Evolutionary conservation across 2,888 invertebrate genomes (phyloP).

Genomic region (Agrochola lota): DNA sequence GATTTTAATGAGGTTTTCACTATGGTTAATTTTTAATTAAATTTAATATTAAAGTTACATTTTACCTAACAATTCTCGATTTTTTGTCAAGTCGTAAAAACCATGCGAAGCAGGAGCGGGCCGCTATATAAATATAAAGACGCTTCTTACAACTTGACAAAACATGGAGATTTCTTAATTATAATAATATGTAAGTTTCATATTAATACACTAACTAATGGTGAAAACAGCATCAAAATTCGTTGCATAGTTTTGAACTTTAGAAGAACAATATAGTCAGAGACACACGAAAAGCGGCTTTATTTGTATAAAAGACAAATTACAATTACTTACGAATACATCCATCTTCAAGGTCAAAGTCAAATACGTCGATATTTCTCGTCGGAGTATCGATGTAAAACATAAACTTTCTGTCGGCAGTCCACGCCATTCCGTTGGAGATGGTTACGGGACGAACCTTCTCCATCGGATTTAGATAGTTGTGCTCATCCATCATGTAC

Average conservation of each 20-base stretch:
- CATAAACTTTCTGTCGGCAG: slow-evolving; percentile 92
- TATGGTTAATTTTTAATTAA: too few species aligned
- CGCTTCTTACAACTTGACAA: not conserved
- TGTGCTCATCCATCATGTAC: slow-evolving; percentile 89
- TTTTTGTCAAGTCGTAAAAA: too few species aligned
- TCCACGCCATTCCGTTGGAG: slow-evolving; percentile 96
- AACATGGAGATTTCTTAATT: not conserved
- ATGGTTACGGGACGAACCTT: slow-evolving; percentile 90
- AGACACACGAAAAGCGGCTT: not conserved
- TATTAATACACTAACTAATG: not conserved
- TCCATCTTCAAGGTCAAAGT: slow-evolving; percentile 91
- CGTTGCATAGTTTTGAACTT: not conserved
- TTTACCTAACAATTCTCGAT: too few species aligned
- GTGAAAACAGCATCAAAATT: not conserved
- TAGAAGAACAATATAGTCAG: not conserved
- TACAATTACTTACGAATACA: slow-evolving; percentile 89
- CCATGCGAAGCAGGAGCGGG: too few species aligned
- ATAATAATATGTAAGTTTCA: not conserved
- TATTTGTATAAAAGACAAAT: too few species aligned
- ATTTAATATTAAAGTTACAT: too few species aligned
- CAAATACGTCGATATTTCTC: slow-evolving; percentile 92
- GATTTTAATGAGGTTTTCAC: too few species aligned
- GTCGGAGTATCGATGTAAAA: slow-evolving; percentile 95
- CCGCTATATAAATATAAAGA: too few species aligned
- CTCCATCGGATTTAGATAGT: slow-evolving; percentile 76